Evolutionary conservation across 2,113 vertebrate genomes (phyloP), one percentile per base, ranked within the genome.

Genomic region (Alectura lathami): DNA sequence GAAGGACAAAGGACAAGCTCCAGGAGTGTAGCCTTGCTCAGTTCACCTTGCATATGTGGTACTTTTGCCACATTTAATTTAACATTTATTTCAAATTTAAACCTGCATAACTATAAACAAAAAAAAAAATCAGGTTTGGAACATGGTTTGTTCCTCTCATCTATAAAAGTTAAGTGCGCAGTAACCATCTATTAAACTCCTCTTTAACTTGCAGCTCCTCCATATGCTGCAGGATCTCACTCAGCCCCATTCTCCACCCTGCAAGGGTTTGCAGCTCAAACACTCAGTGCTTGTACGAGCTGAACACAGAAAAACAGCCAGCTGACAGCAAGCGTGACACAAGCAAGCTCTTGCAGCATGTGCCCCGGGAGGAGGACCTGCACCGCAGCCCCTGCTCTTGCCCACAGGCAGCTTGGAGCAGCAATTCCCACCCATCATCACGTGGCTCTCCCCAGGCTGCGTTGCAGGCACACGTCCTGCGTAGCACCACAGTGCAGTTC

Each of bases 361-460:
- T 1, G 4, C 51, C 27, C 20, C 34, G 40, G 11, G 20, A 63
- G 36, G 56, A 60, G 54, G 42, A 29, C 3, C 34, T 0, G 26
- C 6, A 22, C 64, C 0, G 3, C 40, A 48, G 64, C 64, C 50
- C 0, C 2, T 36, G 34, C 1, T 1, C 45, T 48, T n/a, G n/a
- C 51, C 51, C 62, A 34, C 0, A 3, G 67, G 36, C 64, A 30
- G 26, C 59, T 74, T 1, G 2, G 59, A 93, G 67, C 36, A 45
- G 47, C 60, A 40, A 11, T 26, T 78, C 27, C n/a, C 2, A 1
- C 51, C 45, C 23, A 51, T 32, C 56, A 73, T 64, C 26, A n/a
- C 11, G 16, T 1, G 8, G 11, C 45, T 70, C 51, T 48, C 42
- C 36, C 67, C 2, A 2, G 26, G 21, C 53, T 3, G 8, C 12